phyloP scores from a whole-genome alignment of 2,113 vertebrate species.

The Rhabdomys dilectus region DNA sequence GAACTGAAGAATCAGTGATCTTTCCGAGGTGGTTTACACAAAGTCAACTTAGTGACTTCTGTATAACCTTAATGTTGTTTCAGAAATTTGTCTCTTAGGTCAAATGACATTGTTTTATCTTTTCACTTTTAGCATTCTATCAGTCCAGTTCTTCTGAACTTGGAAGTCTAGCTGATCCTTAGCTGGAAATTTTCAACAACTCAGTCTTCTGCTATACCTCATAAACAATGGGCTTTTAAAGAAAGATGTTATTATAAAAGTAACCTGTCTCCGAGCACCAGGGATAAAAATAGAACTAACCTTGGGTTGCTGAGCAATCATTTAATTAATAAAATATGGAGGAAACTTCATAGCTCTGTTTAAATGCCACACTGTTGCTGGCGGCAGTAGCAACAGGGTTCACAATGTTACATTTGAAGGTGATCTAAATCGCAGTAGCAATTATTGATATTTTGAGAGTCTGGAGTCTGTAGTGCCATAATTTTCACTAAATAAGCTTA shows the following conservation, averaged over 20 bases:
- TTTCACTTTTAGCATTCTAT: neutral
- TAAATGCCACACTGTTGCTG: neutral
- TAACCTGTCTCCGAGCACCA: neutral
- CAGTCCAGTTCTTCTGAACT: neutral
- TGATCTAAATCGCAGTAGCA: slow-evolving; percentile 53
- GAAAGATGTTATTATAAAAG: neutral
- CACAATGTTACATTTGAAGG: neutral
- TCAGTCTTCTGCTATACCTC: neutral
- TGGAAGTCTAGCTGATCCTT: neutral
- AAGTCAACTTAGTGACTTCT: slow-evolving; percentile 75
- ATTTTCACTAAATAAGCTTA: slow-evolving; percentile 73
- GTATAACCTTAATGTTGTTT: slow-evolving; percentile 58
- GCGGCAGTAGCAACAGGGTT: slow-evolving; percentile 24
- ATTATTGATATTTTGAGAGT: slow-evolving; percentile 57
- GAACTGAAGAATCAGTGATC: slow-evolving; percentile 79
- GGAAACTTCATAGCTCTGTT: neutral
- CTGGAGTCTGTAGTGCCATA: slow-evolving; percentile 41
- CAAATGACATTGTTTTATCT: slow-evolving; percentile 47
- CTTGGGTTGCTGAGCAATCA: slow-evolving; percentile 4
- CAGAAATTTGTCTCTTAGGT: slow-evolving; percentile 68
- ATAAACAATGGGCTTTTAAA: neutral
- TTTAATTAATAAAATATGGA: slow-evolving; percentile 15
- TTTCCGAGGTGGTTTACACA: slow-evolving; percentile 77
- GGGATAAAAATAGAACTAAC: neutral
- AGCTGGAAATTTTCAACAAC: neutral